phyloP scores from a whole-genome alignment of 2,113 vertebrate genomes.

The Cinclus cinclus region DNA sequence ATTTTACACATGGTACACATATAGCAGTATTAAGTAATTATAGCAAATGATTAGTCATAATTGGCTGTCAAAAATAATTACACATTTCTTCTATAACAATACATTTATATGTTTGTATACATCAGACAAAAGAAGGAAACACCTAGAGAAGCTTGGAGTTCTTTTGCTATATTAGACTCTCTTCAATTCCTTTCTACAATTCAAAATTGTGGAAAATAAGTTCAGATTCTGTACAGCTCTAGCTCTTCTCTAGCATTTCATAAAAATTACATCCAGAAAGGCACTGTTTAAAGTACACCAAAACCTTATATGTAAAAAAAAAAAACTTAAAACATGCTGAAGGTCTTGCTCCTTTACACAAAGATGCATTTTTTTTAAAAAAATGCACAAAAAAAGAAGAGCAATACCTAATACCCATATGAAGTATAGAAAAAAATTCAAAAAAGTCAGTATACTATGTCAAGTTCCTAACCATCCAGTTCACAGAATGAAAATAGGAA shows the following conservation, averaged over 20 bases:
- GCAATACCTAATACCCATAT: accelerated
- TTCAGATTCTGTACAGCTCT: background rate
- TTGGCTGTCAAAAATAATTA: background rate
- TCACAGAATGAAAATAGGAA: background rate
- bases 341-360: background rate
- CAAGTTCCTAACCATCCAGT: background rate
- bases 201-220: background rate
- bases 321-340: background rate
- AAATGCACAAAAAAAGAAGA: background rate
- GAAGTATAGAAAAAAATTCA: background rate
- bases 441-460: background rate
- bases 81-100: background rate
- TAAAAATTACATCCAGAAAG: background rate
- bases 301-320: background rate
- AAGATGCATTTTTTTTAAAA: background rate
- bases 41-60: background rate
- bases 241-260: background rate
- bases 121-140: background rate
- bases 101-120: background rate
- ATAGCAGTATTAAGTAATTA: background rate
- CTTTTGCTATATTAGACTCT: background rate
- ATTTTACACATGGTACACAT: background rate
- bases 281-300: background rate
- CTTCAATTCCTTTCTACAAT: background rate
- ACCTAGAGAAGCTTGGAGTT: background rate